Percentiles rank a stretch among this genome's conserved stretches.
Conservation (phyloP, 2,113 vertebrate species). For the Myrmecobius fasciatus region DNA sequence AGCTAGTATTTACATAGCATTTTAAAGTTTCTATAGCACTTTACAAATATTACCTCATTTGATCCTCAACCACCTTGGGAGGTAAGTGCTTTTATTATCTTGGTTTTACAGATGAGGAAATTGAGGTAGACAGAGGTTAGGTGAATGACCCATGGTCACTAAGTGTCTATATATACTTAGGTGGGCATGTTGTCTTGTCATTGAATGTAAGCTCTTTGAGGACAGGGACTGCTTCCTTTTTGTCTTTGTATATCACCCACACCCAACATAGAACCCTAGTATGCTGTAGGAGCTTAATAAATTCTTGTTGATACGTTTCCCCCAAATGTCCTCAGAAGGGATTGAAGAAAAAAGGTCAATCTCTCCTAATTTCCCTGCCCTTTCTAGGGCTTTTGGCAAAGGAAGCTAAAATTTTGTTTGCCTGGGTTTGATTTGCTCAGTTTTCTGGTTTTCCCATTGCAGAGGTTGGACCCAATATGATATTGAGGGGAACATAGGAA, state of each 20-base stretch:
- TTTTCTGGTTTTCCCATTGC: conserved; percentile 35
- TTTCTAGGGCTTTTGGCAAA: conserved; percentile 46
- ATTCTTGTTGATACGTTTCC: background rate
- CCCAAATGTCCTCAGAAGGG: background rate
- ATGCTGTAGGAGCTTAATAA: background rate
- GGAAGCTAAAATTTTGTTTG: conserved; percentile 13
- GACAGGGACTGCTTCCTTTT: background rate
- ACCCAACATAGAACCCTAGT: background rate
- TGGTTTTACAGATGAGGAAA: background rate
- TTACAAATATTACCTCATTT: background rate
- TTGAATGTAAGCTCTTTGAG: background rate
- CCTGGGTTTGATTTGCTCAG: conserved; percentile 33
- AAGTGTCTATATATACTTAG: background rate
- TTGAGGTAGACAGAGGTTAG: background rate
- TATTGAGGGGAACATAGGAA: background rate
- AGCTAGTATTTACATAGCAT: background rate
- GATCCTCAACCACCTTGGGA: background rate
- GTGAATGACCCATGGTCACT: background rate
- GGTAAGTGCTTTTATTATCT: background rate
- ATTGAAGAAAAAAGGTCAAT: conserved; percentile 12
- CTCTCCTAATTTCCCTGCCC: background rate
- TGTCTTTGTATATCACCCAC: background rate
- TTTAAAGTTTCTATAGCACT: background rate
- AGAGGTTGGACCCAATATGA: background rate
- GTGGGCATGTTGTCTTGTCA: background rate